Evolutionary conservation across 2,113 vertebrate species (phyloP).

Genomic region (Crotalus viridis): DNA sequence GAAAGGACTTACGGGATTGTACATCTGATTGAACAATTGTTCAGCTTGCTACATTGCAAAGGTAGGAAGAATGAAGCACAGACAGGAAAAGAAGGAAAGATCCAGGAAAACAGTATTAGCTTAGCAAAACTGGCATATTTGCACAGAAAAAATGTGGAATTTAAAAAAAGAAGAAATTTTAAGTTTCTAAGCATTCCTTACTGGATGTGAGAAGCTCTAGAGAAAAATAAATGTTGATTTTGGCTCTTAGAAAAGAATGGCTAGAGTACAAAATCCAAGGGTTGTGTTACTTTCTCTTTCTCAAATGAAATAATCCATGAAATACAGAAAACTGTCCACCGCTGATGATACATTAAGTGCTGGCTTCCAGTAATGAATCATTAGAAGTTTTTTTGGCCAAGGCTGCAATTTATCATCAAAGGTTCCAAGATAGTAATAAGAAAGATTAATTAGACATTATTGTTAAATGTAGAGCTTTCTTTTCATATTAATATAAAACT

Average conservation of each 20-base stretch:
- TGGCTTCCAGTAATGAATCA: constrained; percentile 76
- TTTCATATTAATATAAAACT: constrained; percentile 65
- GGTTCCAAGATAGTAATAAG: constrained; percentile 75
- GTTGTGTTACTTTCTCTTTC: constrained; percentile 81
- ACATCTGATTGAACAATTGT: constrained; percentile 99
- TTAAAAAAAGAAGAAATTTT: constrained; percentile 66
- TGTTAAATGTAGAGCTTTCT: constrained; percentile 69
- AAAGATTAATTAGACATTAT: constrained; percentile 80
- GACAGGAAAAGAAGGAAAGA: constrained; percentile 80
- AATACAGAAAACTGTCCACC: constrained; percentile 82
- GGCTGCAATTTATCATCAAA: constrained; percentile 72
- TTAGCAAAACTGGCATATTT: constrained; percentile 74
- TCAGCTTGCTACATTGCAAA: constrained; percentile 99
- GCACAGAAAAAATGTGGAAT: constrained; percentile 71
- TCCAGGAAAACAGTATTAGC: constrained; percentile 88
- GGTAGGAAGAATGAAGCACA: constrained; percentile 77
- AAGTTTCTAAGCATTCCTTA: constrained; percentile 79
- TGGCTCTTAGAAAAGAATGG: constrained; percentile 81
- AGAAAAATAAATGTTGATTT: constrained; percentile 78
- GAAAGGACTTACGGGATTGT: constrained; percentile 96
- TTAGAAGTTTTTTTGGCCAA: constrained; percentile 70
- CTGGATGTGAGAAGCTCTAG: constrained; percentile 75
- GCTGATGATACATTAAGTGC: constrained; percentile 81
- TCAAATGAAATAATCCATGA: constrained; percentile 83
- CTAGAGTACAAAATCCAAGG: constrained; percentile 77